phyloP scores from a whole-genome alignment of 2,797 vertebrate species.

The Avahi laniger region DNA sequence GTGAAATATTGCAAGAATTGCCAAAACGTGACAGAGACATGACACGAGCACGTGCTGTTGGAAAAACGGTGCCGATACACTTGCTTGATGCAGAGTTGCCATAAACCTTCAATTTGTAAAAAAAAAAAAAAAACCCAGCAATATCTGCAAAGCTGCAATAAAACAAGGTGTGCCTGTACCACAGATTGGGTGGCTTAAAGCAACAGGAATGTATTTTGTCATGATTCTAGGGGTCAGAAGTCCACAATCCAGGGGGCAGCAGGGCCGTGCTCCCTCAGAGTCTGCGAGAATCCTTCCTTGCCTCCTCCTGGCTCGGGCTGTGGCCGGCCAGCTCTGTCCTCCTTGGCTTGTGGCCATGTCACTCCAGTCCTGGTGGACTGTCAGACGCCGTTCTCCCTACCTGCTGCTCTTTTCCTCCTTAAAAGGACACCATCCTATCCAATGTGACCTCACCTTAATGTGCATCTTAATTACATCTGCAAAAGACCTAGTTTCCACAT shows the following conservation, averaged over 20 bases:
- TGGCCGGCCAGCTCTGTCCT: fast-evolving
- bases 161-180: background rate
- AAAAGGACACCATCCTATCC: background rate
- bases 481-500: background rate
- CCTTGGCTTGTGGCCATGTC: fast-evolving
- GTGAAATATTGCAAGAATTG: background rate
- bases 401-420: background rate
- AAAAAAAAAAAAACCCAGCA: too few relatives aligned
- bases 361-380: background rate
- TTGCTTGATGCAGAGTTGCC: background rate
- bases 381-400: fast-evolving
- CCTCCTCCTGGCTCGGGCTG: background rate
- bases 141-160: too few relatives aligned
- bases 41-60: background rate
- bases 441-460: background rate
- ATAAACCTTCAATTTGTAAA: background rate
- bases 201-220: too few relatives aligned
- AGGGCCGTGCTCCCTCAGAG: background rate
- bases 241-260: background rate
- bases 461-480: background rate
- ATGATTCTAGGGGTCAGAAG: background rate
- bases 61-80: fast-evolving
- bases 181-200: background rate
- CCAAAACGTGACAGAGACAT: background rate
- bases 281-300: background rate